Conservation (phyloP, 2,113 vertebrate genomes). For the Oophaga pumilio region DNA sequence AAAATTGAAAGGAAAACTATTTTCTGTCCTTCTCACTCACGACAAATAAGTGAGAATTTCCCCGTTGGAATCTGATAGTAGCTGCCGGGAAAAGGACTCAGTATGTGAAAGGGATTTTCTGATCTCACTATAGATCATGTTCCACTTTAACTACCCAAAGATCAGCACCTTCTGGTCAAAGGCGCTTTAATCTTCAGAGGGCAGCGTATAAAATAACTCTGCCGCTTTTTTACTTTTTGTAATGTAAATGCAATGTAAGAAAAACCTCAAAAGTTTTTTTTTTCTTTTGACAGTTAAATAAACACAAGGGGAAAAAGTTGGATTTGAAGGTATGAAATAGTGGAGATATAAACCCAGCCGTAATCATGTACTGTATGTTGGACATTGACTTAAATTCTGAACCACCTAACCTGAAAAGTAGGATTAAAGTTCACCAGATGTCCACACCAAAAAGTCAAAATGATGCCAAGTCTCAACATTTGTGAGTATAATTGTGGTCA, state of each 20-base stretch:
- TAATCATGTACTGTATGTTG: neutral
- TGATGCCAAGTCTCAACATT: neutral
- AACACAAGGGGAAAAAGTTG: neutral
- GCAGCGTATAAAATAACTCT: constrained; percentile 10
- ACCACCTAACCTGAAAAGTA: neutral
- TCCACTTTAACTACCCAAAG: constrained; percentile 45
- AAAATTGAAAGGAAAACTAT: constrained; percentile 43
- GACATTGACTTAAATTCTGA: neutral
- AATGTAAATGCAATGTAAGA: constrained; percentile 41
- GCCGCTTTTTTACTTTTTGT: constrained; percentile 30
- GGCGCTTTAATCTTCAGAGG: constrained; percentile 26
- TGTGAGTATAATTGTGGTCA: neutral
- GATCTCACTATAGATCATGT: constrained; percentile 31
- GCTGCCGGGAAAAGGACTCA: constrained; percentile 13
- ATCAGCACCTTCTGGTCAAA: constrained; percentile 37
- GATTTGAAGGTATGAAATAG: neutral
- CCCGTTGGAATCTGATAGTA: constrained; percentile 18
- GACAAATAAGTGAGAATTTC: constrained; percentile 10
- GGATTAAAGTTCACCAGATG: neutral
- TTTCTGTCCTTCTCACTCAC: neutral
- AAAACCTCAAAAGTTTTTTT: neutral
- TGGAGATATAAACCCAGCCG: neutral
- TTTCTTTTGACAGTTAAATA: neutral
- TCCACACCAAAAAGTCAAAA: neutral
- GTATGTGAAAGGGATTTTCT: constrained; percentile 26